Conservation (phyloP, 2,797 vertebrate genomes). For the Falco cherrug region DNA sequence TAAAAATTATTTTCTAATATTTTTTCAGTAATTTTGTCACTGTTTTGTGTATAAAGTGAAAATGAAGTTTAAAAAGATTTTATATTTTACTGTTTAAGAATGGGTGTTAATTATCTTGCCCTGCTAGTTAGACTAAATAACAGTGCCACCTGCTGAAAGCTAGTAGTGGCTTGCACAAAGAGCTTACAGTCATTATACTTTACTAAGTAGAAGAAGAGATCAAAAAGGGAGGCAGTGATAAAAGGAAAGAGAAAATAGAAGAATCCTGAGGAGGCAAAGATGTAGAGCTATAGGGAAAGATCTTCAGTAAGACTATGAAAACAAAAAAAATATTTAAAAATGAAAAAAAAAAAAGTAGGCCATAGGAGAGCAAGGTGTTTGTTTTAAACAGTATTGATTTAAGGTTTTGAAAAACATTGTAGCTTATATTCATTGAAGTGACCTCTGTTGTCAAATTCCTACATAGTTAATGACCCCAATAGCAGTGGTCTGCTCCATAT, state of each 20-base stretch:
- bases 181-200: background rate
- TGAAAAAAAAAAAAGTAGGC: background rate
- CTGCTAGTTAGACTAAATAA: slow-evolving; percentile 73
- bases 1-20: background rate
- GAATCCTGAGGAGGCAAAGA: background rate
- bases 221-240: background rate
- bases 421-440: background rate
- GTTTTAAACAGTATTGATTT: background rate
- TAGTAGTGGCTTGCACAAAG: slow-evolving; percentile 36
- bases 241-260: background rate
- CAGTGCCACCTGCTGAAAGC: slow-evolving; percentile 78
- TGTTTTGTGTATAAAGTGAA: background rate
- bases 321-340: background rate
- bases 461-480: background rate
- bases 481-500: background rate
- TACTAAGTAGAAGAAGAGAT: background rate
- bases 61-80: background rate
- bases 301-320: background rate
- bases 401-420: background rate
- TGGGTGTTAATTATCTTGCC: slow-evolving; percentile 51
- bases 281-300: background rate
- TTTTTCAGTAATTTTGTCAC: background rate
- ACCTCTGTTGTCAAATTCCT: background rate
- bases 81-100: slow-evolving; percentile 11
- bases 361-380: background rate